Evolutionary conservation across 2,113 vertebrate genomes (phyloP).

Genomic region (Erythrolamprus reginae): DNA sequence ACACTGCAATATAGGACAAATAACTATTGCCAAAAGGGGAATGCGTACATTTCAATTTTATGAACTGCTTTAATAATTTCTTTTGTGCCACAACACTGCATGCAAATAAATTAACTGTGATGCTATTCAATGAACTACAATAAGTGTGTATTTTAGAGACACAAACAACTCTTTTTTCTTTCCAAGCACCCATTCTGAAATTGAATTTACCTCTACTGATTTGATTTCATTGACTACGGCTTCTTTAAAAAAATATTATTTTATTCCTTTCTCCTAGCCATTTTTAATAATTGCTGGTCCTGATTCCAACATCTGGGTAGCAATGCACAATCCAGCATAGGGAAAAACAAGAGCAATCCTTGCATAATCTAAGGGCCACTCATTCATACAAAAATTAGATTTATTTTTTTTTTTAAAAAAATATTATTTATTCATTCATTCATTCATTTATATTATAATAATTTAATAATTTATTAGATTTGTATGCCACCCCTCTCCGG

Average conservation of each 20-base stretch:
- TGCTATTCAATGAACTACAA: slow-evolving; percentile 50
- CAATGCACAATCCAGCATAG: not conserved
- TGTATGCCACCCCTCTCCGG: no score
- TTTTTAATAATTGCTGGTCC: not conserved
- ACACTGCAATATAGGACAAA: slow-evolving; percentile 32
- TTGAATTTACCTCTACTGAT: slow-evolving; percentile 36
- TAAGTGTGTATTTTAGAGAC: slow-evolving; percentile 35
- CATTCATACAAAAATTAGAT: not conserved
- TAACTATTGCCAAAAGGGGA: slow-evolving; percentile 41
- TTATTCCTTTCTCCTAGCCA: not conserved
- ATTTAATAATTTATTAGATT: no score
- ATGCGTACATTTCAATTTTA: slow-evolving; percentile 49
- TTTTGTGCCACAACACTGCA: slow-evolving; percentile 41
- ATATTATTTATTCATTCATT: no score
- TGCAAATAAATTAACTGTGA: slow-evolving; percentile 56
- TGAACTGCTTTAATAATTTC: slow-evolving; percentile 49
- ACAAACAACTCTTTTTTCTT: slow-evolving; percentile 47
- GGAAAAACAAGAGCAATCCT: not conserved
- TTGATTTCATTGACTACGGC: not conserved
- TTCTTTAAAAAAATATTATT: not conserved
- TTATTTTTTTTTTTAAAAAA: not conserved
- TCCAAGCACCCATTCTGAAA: slow-evolving; percentile 42
- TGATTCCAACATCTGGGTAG: not conserved
- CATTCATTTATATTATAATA: no score
- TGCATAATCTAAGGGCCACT: not conserved